Conservation (phyloP, 2,113 vertebrate species). For the Trichechus manatus region DNA sequence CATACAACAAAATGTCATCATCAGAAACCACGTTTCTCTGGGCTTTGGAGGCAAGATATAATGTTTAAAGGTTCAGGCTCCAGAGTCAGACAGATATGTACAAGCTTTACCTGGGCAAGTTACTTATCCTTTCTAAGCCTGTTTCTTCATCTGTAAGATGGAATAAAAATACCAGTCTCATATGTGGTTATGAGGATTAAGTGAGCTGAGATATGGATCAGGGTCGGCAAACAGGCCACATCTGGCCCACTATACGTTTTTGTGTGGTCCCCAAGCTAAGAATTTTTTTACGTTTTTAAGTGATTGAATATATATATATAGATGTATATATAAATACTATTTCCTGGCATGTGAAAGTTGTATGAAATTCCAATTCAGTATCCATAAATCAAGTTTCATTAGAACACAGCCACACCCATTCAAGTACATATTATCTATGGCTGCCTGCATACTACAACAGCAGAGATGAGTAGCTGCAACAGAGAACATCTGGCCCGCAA, state of each 20-base stretch:
- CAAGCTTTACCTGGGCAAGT: neutral
- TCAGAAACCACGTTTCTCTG: neutral
- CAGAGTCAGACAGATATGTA: neutral
- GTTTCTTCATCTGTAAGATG: slow-evolving; percentile 11
- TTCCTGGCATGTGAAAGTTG: neutral
- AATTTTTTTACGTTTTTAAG: neutral
- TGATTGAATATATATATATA: neutral
- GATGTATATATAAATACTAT: neutral
- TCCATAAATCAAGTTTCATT: neutral
- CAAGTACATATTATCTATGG: neutral
- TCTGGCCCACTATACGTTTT: neutral
- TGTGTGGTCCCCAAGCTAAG: neutral
- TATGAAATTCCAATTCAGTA: neutral
- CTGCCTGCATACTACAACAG: neutral
- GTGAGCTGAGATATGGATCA: neutral
- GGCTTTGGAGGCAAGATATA: neutral
- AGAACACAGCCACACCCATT: neutral
- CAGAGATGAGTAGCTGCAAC: neutral
- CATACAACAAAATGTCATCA: neutral
- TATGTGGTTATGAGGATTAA: neutral
- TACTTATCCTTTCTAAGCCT: neutral
- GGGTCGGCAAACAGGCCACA: neutral
- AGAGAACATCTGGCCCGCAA: neutral
- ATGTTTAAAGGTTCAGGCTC: neutral
- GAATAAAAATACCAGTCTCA: neutral